These are phyloP conservation scores for Ips nitidus DNA, from an alignment of 1,140 invertebrate genomes.

Conservation along the genomic window DNA sequence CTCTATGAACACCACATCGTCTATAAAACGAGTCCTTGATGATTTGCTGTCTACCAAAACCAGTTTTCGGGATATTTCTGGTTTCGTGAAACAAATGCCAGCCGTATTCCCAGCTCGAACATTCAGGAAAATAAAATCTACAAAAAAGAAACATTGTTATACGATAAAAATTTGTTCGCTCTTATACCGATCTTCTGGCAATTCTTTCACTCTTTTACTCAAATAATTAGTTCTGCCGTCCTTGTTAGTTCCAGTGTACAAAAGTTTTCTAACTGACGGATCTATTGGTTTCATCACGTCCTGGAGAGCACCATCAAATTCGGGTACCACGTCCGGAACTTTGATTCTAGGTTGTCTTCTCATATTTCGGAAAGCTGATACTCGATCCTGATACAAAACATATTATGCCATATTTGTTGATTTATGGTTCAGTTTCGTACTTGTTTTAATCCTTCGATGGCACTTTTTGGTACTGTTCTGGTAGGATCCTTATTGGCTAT, in stretches of 20 bases:
- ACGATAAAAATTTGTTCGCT: neutral
- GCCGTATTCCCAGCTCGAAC: slow-evolving; percentile 46
- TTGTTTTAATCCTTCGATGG: slow-evolving; percentile 41
- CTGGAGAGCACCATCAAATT: slow-evolving; percentile 14
- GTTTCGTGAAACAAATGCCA: slow-evolving; percentile 48
- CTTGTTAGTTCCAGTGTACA: slow-evolving; percentile 42
- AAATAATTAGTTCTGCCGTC: slow-evolving; percentile 45
- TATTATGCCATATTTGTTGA: neutral
- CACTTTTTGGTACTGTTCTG: slow-evolving; percentile 40
- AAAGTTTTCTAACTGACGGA: slow-evolving; percentile 40
- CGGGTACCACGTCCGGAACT: slow-evolving; percentile 10
- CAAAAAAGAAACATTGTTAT: neutral
- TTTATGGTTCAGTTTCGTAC: slow-evolving; percentile 9
- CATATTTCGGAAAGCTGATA: slow-evolving; percentile 37
- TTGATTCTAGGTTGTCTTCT: slow-evolving; percentile 33
- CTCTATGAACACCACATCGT: slow-evolving; percentile 44
- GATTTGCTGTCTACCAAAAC: slow-evolving; percentile 46
- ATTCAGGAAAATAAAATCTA: slow-evolving; percentile 49
- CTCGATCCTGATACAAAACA: slow-evolving; percentile 17
- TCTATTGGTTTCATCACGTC: slow-evolving; percentile 46
- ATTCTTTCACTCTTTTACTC: slow-evolving; percentile 39
- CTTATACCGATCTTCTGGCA: slow-evolving; percentile 42
- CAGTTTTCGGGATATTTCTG: slow-evolving; percentile 36
- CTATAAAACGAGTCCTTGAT: slow-evolving; percentile 50
- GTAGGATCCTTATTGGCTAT: slow-evolving; percentile 38